Evolutionary conservation across 37 sponge, comb jelly and placozoan species (phyloP).

Genomic region (Oopsacas minuta): DNA sequence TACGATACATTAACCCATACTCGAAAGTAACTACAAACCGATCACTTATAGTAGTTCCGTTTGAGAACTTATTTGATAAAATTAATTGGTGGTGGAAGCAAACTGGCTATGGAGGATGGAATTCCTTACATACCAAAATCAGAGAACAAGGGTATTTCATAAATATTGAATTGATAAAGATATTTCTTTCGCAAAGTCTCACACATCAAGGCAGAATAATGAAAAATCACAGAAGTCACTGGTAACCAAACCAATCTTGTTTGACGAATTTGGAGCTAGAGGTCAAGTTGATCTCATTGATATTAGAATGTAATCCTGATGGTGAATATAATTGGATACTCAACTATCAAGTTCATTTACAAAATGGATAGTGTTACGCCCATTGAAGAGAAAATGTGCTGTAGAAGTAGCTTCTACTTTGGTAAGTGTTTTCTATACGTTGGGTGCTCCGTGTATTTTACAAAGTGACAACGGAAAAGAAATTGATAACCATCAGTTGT

Average conservation of each 20-base stretch:
- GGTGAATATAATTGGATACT: neutral
- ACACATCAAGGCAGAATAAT: neutral
- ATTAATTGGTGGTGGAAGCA: too few species aligned
- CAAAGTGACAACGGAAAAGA: constrained; percentile 13
- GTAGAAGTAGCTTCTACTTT: too few species aligned
- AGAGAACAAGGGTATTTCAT: too few species aligned
- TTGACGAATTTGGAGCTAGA: constrained; percentile 15
- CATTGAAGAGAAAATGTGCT: constrained; percentile 18
- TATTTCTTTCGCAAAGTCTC: constrained; percentile 15
- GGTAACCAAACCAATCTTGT: constrained; percentile 2
- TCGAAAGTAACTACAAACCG: too few species aligned
- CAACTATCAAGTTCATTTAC: neutral
- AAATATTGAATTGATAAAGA: neutral
- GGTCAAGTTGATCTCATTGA: too few species aligned
- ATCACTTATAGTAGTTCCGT: too few species aligned
- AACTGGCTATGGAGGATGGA: too few species aligned
- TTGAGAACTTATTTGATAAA: constrained; percentile 12
- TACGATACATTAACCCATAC: constrained; percentile 17
- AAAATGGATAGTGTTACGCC: constrained; percentile 10
- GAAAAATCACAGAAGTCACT: neutral
- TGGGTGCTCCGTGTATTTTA: neutral
- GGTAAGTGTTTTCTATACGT: neutral
- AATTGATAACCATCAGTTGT: neutral
- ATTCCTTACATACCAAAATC: too few species aligned
- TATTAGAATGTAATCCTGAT: too few species aligned